Evolutionary conservation across 2,888 invertebrate species (phyloP).

Genomic region (Syrphus vitripennis): DNA sequence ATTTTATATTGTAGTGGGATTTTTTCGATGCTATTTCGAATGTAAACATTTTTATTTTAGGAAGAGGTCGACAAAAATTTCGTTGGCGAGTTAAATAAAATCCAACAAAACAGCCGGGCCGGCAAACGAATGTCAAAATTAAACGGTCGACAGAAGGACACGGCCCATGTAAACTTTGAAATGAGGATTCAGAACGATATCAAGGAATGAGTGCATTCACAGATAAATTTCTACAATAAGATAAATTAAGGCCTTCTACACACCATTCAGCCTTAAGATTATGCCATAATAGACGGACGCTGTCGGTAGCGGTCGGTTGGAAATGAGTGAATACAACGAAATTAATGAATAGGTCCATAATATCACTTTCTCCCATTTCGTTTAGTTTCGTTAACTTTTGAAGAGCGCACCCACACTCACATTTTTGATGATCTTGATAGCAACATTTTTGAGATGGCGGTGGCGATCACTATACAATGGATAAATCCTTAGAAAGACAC

Average conservation of each 20-base stretch:
- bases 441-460: too few relatives aligned
- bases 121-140: slow-evolving; percentile 47
- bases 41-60: slow-evolving; percentile 52
- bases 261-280: too few relatives aligned
- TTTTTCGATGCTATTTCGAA: slow-evolving; percentile 62
- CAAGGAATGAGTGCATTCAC: not conserved
- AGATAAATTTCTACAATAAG: not conserved
- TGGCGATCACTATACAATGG: too few relatives aligned
- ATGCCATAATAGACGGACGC: too few relatives aligned
- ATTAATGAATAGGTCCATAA: too few relatives aligned
- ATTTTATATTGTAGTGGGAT: slow-evolving; percentile 46
- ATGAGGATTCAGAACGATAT: not conserved
- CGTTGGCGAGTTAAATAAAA: not conserved
- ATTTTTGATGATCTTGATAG: too few relatives aligned
- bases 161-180: not conserved
- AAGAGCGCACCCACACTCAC: too few relatives aligned
- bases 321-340: too few relatives aligned
- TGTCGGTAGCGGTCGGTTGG: too few relatives aligned
- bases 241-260: not conserved
- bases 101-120: slow-evolving; percentile 31
- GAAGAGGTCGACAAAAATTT: not conserved
- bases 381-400: too few relatives aligned
- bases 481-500: too few relatives aligned
- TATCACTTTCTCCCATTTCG: too few relatives aligned
- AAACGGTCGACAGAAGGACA: not conserved